Evolutionary conservation across 2,888 invertebrate species (phyloP).

Genomic region (Eumacrocentrus americanus): DNA sequence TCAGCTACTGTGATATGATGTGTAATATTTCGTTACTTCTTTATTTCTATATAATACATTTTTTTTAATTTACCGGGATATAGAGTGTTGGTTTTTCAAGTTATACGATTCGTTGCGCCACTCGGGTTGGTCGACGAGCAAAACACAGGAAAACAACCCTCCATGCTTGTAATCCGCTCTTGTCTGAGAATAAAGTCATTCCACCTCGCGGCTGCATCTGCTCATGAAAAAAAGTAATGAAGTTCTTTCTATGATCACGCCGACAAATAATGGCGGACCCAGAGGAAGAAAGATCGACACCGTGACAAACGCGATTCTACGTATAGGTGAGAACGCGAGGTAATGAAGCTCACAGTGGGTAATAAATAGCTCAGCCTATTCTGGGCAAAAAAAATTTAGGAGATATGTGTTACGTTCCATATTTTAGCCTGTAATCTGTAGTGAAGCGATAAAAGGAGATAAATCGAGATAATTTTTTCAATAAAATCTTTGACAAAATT

Average conservation of each 20-base stretch:
- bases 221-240: slow-evolving; percentile 46
- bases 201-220: slow-evolving; percentile 26
- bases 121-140: background rate
- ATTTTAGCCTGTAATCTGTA: too few relatives aligned
- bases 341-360: too few relatives aligned
- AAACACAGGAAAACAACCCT: background rate
- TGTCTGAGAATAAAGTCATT: slow-evolving; percentile 42
- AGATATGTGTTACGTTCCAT: too few relatives aligned
- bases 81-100: slow-evolving; percentile 8
- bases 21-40: background rate
- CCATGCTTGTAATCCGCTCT: background rate
- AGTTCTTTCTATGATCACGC: slow-evolving; percentile 33
- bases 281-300: slow-evolving; percentile 15
- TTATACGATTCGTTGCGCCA: slow-evolving; percentile 11
- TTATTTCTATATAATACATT: background rate
- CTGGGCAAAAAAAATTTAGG: too few relatives aligned
- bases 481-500: too few relatives aligned
- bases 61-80: background rate
- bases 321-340: background rate
- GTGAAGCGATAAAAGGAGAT: too few relatives aligned
- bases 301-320: slow-evolving; percentile 37
- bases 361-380: too few relatives aligned
- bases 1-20: too few relatives aligned
- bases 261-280: slow-evolving; percentile 13
- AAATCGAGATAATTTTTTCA: too few relatives aligned